Conservation (phyloP, 37 sponge, comb jelly and placozoan species). For the Dysidea cf. avara region DNA sequence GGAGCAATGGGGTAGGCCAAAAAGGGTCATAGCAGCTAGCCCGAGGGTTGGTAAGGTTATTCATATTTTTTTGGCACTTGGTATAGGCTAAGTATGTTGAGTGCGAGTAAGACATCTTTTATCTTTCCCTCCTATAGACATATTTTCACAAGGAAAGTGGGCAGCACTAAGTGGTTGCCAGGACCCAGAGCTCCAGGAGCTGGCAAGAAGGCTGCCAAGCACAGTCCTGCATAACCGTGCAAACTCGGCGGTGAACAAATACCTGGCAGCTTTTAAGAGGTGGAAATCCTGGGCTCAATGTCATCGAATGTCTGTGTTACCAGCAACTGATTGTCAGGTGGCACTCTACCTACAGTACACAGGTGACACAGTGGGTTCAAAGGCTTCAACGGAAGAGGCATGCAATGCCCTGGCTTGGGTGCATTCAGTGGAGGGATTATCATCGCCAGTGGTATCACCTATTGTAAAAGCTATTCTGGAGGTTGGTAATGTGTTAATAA, state of each 20-base stretch:
- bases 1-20: too few relatives aligned
- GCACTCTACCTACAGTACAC: conserved; percentile 25
- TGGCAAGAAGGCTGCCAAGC: too few relatives aligned
- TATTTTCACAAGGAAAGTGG: conserved; percentile 14
- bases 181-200: conserved; percentile 37
- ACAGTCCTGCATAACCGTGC: conserved; percentile 23
- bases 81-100: too few relatives aligned
- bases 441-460: too few relatives aligned
- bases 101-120: too few relatives aligned
- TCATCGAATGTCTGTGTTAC: conserved; percentile 1
- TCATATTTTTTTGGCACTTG: too few relatives aligned
- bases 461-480: too few relatives aligned
- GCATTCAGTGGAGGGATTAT: conserved; percentile 5
- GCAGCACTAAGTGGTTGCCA: neutral
- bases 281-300: conserved; percentile 30
- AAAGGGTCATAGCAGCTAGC: too few relatives aligned
- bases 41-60: too few relatives aligned
- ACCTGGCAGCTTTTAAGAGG: conserved; percentile 22
- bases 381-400: conserved; percentile 16
- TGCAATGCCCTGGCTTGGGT: conserved; percentile 19
- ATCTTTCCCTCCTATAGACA: conserved; percentile 14
- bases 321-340: conserved; percentile 1
- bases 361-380: conserved; percentile 8
- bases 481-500: too few relatives aligned
- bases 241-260: conserved; percentile 26